These are phyloP conservation scores for Megatriorchis doriae DNA, from an alignment of 2,113 vertebrate genomes.

Conservation along the genomic window DNA sequence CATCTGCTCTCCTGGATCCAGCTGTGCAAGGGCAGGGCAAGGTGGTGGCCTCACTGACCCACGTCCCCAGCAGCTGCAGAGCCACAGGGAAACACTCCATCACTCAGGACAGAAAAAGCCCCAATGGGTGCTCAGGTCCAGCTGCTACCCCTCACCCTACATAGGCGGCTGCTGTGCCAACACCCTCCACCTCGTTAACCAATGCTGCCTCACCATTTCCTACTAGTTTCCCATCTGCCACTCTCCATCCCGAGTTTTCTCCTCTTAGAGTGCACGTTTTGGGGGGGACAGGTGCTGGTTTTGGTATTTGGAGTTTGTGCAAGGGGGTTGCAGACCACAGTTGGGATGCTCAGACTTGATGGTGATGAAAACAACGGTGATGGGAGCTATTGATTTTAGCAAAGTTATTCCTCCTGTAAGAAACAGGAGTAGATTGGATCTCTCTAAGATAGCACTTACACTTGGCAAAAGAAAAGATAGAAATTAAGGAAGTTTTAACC, in stretches of 20 bases:
- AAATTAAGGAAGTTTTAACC: background rate
- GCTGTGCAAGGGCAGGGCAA: background rate
- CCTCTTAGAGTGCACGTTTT: accelerated
- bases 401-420: background rate
- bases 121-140: background rate
- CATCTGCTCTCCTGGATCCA: background rate
- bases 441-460: background rate
- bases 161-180: background rate
- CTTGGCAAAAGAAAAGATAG: background rate
- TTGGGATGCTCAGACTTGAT: background rate
- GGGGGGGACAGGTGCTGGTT: background rate
- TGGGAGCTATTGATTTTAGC: background rate
- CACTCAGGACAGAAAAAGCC: background rate
- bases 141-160: background rate
- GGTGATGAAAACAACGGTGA: accelerated
- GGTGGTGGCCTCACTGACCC: background rate
- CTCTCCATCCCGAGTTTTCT: background rate
- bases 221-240: background rate
- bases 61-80: background rate
- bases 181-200: background rate
- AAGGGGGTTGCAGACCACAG: background rate
- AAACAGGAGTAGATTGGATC: background rate
- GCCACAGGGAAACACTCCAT: background rate
- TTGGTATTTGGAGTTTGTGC: background rate
- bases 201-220: background rate